Evolutionary conservation across 30 jellyfish, hydroid and myxozoan genomes (phyloP), one percentile per base, ranked within the genome.

Genomic region (Calvadosia cruxmelitensis): DNA sequence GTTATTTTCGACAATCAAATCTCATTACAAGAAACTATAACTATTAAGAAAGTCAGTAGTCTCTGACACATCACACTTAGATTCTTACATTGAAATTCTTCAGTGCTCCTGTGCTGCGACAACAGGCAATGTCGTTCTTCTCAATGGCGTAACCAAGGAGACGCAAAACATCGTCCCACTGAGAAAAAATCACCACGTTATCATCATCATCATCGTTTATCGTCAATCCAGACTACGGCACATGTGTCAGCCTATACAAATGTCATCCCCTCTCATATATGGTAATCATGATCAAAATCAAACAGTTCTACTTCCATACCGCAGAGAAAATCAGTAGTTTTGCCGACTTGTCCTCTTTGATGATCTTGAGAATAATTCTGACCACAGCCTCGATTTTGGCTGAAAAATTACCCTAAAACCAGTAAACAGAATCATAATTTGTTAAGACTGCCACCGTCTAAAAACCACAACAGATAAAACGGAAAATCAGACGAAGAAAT

Each of bases 301-400:
- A n/a, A n/a, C n/a, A n/a, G n/a, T n/a, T n/a, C n/a, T n/a, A n/a
- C n/a, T n/a, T n/a, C 34, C 66, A 34, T 64, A 80, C 93, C 84
- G 94, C 68, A 27, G 96, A 87, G 66, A 87, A 87, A 23, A 87
- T 84, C 31, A 87, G 50, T 2, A 80, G 68, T 66, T 87, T 87
- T 13, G 86, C 92, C n/a, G 48, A 73, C 1, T 79, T 78, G 50
- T 87, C 94, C 1, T 53, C 32, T 28, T 63, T 52, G 27, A 30
- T 69, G 7, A 87, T 80, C 74, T 82, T 74, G 7, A 75, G 76
- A 34, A 87, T 63, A 36, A 76, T 76, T 48, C 93, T 66, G 64
- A 87, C 88, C 26, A 87, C 90, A 10, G 94, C 94, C 34, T 71
- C 96, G 7, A 87, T 73, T 63, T 87, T 87, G 26, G 86, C 81